Evolutionary conservation across 2,113 vertebrate species (phyloP).

Genomic region (Coryphaenoides rupestris): DNA sequence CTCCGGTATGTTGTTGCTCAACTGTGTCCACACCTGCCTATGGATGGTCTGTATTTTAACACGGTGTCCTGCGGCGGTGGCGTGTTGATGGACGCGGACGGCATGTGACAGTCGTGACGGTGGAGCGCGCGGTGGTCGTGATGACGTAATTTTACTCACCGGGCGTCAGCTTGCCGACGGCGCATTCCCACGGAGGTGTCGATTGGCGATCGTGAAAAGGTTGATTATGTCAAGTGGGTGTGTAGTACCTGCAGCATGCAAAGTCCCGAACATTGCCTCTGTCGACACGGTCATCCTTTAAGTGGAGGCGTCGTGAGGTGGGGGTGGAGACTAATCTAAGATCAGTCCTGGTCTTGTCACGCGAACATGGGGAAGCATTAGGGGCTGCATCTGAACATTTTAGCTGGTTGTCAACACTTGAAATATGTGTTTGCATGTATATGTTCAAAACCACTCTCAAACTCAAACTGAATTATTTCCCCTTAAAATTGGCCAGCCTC

Average conservation of each 20-base stretch:
- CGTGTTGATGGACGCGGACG: conserved; percentile 37
- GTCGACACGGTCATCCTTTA: conserved; percentile 24
- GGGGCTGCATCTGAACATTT: neutral
- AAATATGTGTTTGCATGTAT: neutral
- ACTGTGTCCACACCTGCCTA: neutral
- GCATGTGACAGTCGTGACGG: conserved; percentile 26
- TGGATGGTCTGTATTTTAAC: conserved; percentile 55
- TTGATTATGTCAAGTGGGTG: conserved; percentile 20
- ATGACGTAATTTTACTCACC: conserved; percentile 26
- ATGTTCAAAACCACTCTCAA: neutral
- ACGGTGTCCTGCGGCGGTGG: conserved; percentile 35
- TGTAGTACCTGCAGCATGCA: conserved; percentile 25
- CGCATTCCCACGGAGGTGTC: conserved; percentile 29
- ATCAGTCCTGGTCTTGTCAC: conserved; percentile 27
- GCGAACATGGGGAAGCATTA: conserved; percentile 1
- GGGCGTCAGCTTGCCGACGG: conserved; percentile 49
- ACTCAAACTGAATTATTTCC: too few relatives aligned
- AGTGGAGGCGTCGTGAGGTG: conserved; percentile 24
- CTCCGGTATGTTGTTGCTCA: conserved; percentile 1
- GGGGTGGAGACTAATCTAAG: too few relatives aligned
- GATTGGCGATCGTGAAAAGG: conserved; percentile 26
- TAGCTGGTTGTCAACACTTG: too few relatives aligned
- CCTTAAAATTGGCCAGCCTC: too few relatives aligned
- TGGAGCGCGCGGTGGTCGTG: too few relatives aligned
- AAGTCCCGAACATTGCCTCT: conserved; percentile 26